These are phyloP conservation scores for Pholis gunnellus DNA, from an alignment of 2,113 vertebrate genomes.

Conservation along the genomic window DNA sequence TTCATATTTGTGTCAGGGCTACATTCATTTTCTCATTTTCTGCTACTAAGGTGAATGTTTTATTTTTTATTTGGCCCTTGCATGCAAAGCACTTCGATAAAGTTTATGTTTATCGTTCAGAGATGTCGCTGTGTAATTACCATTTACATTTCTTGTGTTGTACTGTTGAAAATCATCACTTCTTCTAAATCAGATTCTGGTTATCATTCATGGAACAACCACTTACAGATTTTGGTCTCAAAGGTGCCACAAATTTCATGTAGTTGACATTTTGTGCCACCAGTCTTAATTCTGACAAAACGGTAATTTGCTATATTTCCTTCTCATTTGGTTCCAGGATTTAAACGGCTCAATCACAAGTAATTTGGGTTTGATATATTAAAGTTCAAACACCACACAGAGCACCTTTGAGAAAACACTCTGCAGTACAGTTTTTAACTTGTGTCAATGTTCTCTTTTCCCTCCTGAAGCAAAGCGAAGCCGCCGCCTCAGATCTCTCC, in stretches of 20 bases:
- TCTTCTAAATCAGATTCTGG: neutral
- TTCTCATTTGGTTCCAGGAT: neutral
- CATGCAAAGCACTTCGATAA: slow-evolving; percentile 39
- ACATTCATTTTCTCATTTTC: slow-evolving; percentile 10
- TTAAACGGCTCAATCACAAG: neutral
- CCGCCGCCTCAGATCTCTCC: slow-evolving; percentile 97
- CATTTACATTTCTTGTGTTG: neutral
- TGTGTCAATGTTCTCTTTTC: slow-evolving; percentile 10
- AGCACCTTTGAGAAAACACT: slow-evolving; percentile 1
- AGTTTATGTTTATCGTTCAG: slow-evolving; percentile 14
- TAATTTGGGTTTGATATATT: neutral
- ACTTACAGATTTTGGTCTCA: neutral
- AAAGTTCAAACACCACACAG: neutral
- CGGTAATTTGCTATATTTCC: neutral
- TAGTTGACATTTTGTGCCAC: neutral
- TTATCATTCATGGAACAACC: neutral
- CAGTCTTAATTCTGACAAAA: neutral
- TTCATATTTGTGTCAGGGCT: neutral
- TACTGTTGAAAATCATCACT: slow-evolving; percentile 1
- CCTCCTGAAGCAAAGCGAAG: slow-evolving; percentile 92
- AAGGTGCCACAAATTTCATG: neutral
- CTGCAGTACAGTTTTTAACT: neutral
- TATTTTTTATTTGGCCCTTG: slow-evolving; percentile 25
- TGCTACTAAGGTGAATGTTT: slow-evolving; percentile 9
- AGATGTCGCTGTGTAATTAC: slow-evolving; percentile 24